phyloP scores from a whole-genome alignment of 1,140 invertebrate species.

The Nebria ingens region DNA sequence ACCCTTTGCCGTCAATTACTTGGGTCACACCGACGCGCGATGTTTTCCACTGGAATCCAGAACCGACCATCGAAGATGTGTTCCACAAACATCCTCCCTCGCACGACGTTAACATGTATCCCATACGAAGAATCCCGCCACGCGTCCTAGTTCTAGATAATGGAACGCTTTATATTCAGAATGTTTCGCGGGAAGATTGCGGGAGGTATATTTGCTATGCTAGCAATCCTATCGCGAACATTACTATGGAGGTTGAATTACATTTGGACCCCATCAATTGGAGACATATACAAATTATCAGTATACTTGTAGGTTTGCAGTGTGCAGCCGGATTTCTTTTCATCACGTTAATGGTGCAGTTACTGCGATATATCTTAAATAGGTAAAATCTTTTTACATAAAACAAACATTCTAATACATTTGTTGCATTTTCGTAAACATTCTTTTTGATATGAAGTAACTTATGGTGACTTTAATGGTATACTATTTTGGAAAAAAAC shows the following conservation, averaged over 20 bases:
- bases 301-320: slow-evolving; percentile 67
- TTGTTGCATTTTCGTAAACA: no score
- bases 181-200: slow-evolving; percentile 60
- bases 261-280: slow-evolving; percentile 73
- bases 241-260: slow-evolving; percentile 57
- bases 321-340: slow-evolving; percentile 69
- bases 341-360: slow-evolving; percentile 65
- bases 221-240: slow-evolving; percentile 69
- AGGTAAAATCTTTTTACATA: slow-evolving; percentile 45
- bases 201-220: slow-evolving; percentile 83
- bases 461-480: no score
- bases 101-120: slow-evolving; percentile 41
- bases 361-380: slow-evolving; percentile 55
- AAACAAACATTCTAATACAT: not conserved
- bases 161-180: slow-evolving; percentile 41
- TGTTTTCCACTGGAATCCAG: slow-evolving; percentile 62
- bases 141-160: slow-evolving; percentile 42
- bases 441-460: no score
- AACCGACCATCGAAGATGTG: slow-evolving; percentile 48
- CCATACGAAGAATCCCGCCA: slow-evolving; percentile 38
- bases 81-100: slow-evolving; percentile 53
- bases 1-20: slow-evolving; percentile 66
- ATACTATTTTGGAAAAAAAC: no score
- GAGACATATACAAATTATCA: slow-evolving; percentile 71
- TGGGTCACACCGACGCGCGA: slow-evolving; percentile 72